A percentile compares a stretch with the other conserved stretches of the same genome.
phyloP scores from a whole-genome alignment of 2,113 vertebrate genomes.

The Willisornis vidua region DNA sequence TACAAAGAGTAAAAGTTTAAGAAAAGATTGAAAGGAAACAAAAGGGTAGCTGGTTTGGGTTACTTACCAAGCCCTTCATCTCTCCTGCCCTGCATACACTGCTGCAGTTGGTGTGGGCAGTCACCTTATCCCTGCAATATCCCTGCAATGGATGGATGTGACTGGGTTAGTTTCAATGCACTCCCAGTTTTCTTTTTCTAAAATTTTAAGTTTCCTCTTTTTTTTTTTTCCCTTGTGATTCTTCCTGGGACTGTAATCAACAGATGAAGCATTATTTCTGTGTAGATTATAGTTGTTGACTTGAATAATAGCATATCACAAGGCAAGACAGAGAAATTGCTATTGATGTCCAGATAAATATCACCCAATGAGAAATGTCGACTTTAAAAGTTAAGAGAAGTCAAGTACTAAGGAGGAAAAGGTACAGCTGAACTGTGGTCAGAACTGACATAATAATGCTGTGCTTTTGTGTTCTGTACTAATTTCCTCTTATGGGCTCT shows the following conservation, averaged over 20 bases:
- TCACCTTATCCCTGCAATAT: background rate
- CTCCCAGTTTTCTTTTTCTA: background rate
- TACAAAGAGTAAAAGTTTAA: background rate
- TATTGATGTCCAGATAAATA: background rate
- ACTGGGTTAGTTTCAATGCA: background rate
- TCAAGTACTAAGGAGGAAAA: background rate
- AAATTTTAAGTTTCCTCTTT: background rate
- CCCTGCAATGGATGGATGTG: background rate
- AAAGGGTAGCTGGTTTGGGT: background rate
- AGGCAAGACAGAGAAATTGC: background rate
- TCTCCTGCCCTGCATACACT: background rate
- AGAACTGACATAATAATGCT: background rate
- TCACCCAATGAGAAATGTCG: background rate
- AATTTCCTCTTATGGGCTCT: background rate
- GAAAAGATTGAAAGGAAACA: background rate
- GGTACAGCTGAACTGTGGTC: background rate
- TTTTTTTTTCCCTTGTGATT: background rate
- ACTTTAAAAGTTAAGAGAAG: background rate
- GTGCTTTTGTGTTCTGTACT: background rate
- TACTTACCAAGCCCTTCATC: background rate
- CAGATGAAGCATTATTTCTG: background rate
- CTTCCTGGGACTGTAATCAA: background rate
- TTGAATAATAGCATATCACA: background rate
- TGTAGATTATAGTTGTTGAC: background rate
- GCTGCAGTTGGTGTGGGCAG: background rate